phyloP scores from a whole-genome alignment of 2,113 vertebrate species.

The Cephalopterus ornatus region DNA sequence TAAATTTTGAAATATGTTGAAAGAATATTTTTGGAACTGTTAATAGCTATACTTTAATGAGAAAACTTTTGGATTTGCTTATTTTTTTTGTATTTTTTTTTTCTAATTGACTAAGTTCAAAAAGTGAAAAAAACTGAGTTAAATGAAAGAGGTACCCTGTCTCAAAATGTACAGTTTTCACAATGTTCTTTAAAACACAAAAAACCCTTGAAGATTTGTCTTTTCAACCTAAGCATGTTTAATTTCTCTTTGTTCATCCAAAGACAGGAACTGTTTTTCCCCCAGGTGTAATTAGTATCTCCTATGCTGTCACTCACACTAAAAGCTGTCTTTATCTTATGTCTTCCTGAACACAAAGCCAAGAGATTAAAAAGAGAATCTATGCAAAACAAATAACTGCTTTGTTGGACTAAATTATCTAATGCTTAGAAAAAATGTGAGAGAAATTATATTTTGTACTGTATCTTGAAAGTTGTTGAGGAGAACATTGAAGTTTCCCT shows the following conservation, averaged over 20 bases:
- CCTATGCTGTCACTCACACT: background rate
- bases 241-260: background rate
- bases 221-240: background rate
- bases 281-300: background rate
- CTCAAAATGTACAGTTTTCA: background rate
- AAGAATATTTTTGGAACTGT: background rate
- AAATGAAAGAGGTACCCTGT: background rate
- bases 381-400: background rate
- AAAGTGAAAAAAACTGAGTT: background rate
- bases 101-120: background rate
- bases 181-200: background rate
- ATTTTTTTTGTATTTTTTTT: background rate
- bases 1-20: background rate
- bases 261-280: background rate
- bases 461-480: background rate
- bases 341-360: conserved; percentile 25
- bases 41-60: background rate
- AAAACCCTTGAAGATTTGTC: background rate
- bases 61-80: background rate
- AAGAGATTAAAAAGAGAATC: background rate
- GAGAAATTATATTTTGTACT: background rate
- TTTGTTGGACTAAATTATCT: background rate
- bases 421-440: background rate
- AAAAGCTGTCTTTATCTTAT: conserved; percentile 26
- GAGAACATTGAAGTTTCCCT: background rate